Evolutionary conservation across 35 echinoderm and acorn worm species (phyloP).

Genomic region (Amphiura filiformis): DNA sequence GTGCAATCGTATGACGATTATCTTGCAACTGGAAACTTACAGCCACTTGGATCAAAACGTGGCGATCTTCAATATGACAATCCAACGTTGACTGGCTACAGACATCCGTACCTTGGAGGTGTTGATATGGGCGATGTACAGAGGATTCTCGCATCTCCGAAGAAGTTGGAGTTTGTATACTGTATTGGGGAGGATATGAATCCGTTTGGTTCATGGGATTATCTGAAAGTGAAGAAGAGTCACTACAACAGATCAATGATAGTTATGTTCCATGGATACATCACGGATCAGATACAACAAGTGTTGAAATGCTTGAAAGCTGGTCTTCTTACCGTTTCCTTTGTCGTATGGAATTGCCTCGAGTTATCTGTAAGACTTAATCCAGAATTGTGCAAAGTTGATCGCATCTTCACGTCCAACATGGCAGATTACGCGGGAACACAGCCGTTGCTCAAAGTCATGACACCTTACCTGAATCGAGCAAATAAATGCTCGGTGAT

Average conservation of each 20-base stretch:
- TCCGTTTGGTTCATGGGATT: conserved; percentile 2
- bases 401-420: conserved; percentile 32
- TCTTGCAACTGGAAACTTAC: not conserved
- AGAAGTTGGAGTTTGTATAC: not conserved
- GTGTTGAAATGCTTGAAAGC: not conserved
- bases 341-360: not conserved
- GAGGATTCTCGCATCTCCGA: not conserved
- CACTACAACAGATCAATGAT: not conserved
- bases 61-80: not conserved
- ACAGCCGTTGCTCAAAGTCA: not conserved
- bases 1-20: not conserved
- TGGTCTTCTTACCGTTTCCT: not conserved
- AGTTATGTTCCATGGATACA: conserved; percentile 58
- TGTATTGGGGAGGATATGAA: not conserved
- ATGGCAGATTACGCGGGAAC: conserved; percentile 6
- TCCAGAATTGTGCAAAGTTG: not conserved
- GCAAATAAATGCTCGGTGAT: conserved; percentile 14
- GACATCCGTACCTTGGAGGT: not conserved
- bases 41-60: not conserved
- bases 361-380: not conserved
- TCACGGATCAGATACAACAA: not conserved
- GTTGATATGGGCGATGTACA: not conserved
- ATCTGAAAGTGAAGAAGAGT: not conserved
- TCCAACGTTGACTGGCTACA: conserved; percentile 40
- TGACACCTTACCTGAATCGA: conserved; percentile 6